Percentiles rank a stretch among this genome's conserved stretches.
Conservation (phyloP, 1,140 invertebrate species). For the Trachelipus rathkii region DNA sequence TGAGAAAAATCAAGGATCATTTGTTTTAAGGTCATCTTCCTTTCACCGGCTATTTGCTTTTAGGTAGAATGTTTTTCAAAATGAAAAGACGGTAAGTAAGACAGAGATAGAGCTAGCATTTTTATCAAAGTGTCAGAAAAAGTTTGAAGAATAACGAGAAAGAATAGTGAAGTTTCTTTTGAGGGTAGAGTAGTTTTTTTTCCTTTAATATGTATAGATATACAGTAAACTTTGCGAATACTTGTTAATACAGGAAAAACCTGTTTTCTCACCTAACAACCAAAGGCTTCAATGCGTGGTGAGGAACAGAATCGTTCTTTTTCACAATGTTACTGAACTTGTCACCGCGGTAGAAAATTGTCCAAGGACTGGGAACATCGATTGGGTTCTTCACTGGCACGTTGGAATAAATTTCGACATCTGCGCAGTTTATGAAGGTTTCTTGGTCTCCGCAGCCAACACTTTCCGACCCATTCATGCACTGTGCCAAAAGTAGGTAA, state of each 20-base stretch:
- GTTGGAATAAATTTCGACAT: conserved; percentile 61
- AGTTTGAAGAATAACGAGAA: too few relatives aligned
- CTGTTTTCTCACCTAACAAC: conserved; percentile 28
- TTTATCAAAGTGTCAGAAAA: too few relatives aligned
- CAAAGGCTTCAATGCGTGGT: conserved; percentile 22
- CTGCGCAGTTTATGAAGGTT: conserved; percentile 82
- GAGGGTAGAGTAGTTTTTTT: too few relatives aligned
- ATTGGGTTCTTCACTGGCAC: neutral
- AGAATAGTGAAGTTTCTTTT: too few relatives aligned
- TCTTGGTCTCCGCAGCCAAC: conserved; percentile 80
- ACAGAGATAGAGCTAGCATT: too few relatives aligned
- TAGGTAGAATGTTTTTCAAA: too few relatives aligned
- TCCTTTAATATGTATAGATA: neutral
- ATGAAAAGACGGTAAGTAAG: too few relatives aligned
- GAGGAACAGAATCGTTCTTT: neutral
- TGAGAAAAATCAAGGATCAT: too few relatives aligned
- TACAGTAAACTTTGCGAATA: neutral
- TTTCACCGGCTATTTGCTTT: too few relatives aligned
- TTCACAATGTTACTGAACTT: conserved; percentile 50
- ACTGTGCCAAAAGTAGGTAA: conserved; percentile 51
- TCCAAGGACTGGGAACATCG: conserved; percentile 63
- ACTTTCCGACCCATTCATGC: conserved; percentile 74
- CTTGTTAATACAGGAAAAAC: neutral
- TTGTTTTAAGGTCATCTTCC: too few relatives aligned
- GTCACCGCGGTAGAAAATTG: conserved; percentile 65